Evolutionary conservation across 2,888 invertebrate species (phyloP).

Genomic region (Papilio gigon): DNA sequence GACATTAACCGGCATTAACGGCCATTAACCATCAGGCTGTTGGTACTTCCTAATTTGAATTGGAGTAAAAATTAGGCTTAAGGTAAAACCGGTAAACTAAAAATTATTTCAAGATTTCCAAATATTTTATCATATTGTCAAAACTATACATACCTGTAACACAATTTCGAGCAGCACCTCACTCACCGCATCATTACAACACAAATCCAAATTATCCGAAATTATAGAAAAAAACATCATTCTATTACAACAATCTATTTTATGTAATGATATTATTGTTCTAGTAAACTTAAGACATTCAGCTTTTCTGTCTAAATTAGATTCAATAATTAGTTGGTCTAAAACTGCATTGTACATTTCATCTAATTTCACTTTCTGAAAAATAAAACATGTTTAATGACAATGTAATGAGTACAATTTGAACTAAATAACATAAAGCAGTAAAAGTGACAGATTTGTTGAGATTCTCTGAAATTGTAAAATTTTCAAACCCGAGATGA

Average conservation of each 20-base stretch:
- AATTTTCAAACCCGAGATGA: no score
- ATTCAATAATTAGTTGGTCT: slow-evolving; percentile 64
- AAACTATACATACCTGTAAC: slow-evolving; percentile 63
- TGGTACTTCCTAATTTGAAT: no score
- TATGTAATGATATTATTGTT: slow-evolving; percentile 59
- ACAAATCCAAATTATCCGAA: slow-evolving; percentile 64
- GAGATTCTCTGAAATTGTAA: no score
- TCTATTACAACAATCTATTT: slow-evolving; percentile 63
- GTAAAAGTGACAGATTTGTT: no score
- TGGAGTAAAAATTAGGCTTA: no score
- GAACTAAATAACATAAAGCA: no score
- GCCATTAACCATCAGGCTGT: no score
- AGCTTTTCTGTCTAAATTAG: slow-evolving; percentile 68
- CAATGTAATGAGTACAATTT: background rate
- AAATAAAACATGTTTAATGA: slow-evolving; percentile 42
- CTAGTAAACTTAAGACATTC: slow-evolving; percentile 59
- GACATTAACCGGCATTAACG: no score
- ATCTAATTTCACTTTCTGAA: slow-evolving; percentile 62
- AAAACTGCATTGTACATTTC: slow-evolving; percentile 59
- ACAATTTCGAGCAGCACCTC: slow-evolving; percentile 61
- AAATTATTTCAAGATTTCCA: no score
- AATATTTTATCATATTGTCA: no score
- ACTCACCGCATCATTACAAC: slow-evolving; percentile 61
- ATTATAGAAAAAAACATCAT: slow-evolving; percentile 59
- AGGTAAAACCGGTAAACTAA: no score